Base-by-base conservation (phyloP, 2,888 invertebrate genomes). In the Steinernema hermaphroditum region DNA sequence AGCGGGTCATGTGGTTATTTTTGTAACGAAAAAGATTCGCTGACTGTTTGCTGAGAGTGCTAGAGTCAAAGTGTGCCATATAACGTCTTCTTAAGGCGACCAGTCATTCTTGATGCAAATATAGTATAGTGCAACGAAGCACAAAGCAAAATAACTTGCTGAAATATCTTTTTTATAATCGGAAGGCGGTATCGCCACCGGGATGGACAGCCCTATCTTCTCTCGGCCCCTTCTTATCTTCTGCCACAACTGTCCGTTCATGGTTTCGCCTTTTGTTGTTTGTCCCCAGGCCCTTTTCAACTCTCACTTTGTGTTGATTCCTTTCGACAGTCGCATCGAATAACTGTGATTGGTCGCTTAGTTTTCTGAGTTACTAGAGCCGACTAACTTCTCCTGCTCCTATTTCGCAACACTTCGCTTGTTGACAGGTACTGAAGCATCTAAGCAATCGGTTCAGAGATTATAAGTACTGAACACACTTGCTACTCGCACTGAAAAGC, bases 251-350 rank as follows among this genome's bases (percentile, higher is more conserved):
- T 62, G 62, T 62, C 32, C 32, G 29, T 62, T 32, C 62, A 62
- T 29, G 62, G 62, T 29, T 62, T 62, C 62, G 29, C 62, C 62
- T 62, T 32, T 62, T 62, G 62, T 62, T 62, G 29, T 62, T 62
- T 62, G 32, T 62, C 62, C 62, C 9, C 32, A 16, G 50, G 22
- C n/a, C n/a, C 22, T 24, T 19, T 50, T 50, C 22, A n/a, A 22
- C n/a, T 24, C 50, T 12, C 50, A 4, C 2, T 22, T 16, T 50
- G 9, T 50, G 24, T 50, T 22, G 6, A 19, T 16, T 22, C 24
- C 16, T 46, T 46, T 43, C 9, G 9, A 46, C 46, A 4, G 2
- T 46, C 46, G 2, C 46, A 19, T 46, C 14, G 16, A 14, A 4
- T n/a, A n/a, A n/a, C n/a, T n/a, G n/a, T n/a, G n/a, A n/a, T n/a